Conservation (phyloP, 2,797 vertebrate species). For the Acipenser transmontanus region DNA sequence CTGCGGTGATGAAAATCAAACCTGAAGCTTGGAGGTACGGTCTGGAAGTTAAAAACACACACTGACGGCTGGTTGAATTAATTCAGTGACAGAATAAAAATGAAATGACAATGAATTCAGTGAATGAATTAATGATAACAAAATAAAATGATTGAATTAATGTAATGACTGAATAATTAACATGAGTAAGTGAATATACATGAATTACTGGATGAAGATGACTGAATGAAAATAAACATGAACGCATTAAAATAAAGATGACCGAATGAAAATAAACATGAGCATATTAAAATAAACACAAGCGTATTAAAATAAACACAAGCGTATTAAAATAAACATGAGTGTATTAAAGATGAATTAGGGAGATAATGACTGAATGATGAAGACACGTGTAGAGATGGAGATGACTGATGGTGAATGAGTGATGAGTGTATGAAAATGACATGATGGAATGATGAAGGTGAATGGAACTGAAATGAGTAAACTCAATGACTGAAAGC, state of each 20-base stretch:
- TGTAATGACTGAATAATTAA: background rate
- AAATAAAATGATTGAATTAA: background rate
- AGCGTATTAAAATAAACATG: background rate
- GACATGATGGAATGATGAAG: background rate
- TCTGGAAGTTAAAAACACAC: background rate
- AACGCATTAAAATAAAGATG: background rate
- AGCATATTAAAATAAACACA: background rate
- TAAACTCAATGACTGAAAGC: background rate
- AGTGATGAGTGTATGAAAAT: background rate
- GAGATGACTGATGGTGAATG: background rate
- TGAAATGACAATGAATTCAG: background rate
- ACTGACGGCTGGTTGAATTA: background rate
- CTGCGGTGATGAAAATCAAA: slow-evolving; percentile 38
- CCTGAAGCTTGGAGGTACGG: fast-evolving
- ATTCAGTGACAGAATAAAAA: no score
- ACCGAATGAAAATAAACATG: no score
- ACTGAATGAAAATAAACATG: background rate
- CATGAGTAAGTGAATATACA: no score
- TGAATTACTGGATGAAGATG: no score
- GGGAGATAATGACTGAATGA: no score
- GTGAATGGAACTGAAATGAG: slow-evolving; percentile 5
- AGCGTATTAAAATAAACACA: background rate
- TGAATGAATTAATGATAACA: background rate
- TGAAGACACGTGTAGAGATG: background rate
- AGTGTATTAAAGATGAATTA: background rate